These are phyloP conservation scores for Malurus elegans DNA, from an alignment of 2,113 vertebrate species.

Conservation along the genomic window DNA sequence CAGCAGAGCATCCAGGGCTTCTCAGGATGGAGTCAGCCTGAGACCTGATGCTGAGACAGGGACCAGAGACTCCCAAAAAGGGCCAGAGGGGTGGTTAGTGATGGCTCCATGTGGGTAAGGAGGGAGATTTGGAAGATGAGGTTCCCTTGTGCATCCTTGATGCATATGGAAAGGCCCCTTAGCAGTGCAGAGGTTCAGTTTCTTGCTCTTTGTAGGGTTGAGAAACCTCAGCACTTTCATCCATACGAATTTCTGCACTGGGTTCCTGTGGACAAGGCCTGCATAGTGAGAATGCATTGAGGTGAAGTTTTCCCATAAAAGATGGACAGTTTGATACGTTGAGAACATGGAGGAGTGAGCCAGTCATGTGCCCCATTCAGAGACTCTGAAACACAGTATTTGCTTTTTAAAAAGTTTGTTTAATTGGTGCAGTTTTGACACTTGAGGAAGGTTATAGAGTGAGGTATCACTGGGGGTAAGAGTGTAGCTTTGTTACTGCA, in stretches of 20 bases:
- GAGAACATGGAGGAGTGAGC: not conserved
- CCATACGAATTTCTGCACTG: not conserved
- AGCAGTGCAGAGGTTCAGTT: not conserved
- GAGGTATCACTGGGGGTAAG: not conserved
- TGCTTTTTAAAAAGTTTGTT: not conserved
- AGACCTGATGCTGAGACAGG: not conserved
- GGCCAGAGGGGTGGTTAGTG: not conserved
- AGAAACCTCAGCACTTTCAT: not conserved
- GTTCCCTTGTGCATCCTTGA: not conserved
- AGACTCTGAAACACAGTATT: not conserved
- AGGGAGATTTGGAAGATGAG: not conserved
- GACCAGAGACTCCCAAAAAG: not conserved
- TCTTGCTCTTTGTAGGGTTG: not conserved
- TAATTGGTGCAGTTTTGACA: not conserved
- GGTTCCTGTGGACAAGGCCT: not conserved
- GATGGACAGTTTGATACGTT: fast-evolving
- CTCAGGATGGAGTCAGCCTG: not conserved
- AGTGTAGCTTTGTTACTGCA: not conserved
- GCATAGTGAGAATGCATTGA: not conserved
- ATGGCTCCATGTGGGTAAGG: not conserved
- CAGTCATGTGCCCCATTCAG: not conserved
- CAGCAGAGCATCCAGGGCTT: not conserved
- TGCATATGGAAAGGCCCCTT: not conserved
- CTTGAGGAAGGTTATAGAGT: not conserved
- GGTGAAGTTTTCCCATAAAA: not conserved